Evolutionary conservation across 2,797 vertebrate genomes (phyloP), one percentile per base, ranked within the genome.

Genomic region (Carapus acus): DNA sequence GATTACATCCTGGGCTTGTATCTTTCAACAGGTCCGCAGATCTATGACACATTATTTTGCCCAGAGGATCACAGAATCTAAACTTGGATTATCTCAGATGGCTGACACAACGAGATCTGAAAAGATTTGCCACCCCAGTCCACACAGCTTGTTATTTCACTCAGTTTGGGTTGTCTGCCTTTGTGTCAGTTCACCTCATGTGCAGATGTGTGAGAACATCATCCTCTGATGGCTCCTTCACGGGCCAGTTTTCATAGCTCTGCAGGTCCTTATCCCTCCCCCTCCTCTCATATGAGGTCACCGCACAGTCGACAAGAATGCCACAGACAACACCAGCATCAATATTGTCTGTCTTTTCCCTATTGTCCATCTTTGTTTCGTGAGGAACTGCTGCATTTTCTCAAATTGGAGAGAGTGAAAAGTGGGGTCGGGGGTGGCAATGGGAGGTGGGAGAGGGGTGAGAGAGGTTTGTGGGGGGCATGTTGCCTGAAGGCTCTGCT

Each of bases 401-500:
- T 71, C 41, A 63, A 57, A 65, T 62, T 45, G 23, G 5, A 15
- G 29, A 37, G 50, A 29, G 52, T 47, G 33, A 43, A 4, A 16
- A 23, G 12, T 20, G 46, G 31, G 40, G n/a, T n/a, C n/a, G n/a
- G 39, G 47, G 23, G 5, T 19, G 29, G 40, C 50, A 29, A 50
- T 47, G 33, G 49, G 3, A 16, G 29, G 12, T 20, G 46, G 31
- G 40, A 45, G 24, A 45, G 14, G 12, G 14, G 14, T 17, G 8
- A 13, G 11, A 13, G 11, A 13, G 59, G 49, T 31, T 51, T 49
- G 64, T 65, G 71, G 61, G 64, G 65, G 52, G 72, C 57, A 38
- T 57, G 68, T 56, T 71, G 69, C 74, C 31, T 58, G 67, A 59
- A 71, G 69, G 68, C 70, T 77, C 63, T 71, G 61, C 71, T 76